phyloP scores from a whole-genome alignment of 92 coral and sea anemone species.

The Epizoanthus rinbou region DNA sequence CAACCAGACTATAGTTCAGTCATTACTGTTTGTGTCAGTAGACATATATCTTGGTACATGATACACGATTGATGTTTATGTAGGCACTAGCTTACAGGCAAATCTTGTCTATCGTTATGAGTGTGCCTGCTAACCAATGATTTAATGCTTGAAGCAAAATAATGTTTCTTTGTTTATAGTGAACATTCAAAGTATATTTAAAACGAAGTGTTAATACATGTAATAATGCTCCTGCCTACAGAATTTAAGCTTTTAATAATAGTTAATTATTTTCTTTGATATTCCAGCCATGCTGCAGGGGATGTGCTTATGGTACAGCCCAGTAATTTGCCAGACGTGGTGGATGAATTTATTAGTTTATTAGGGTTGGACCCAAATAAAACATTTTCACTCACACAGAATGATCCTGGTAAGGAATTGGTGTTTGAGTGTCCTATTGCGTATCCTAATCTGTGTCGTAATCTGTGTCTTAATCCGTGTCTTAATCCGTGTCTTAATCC shows the following conservation, averaged over 20 bases:
- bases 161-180: not conserved
- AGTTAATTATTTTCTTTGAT: not conserved
- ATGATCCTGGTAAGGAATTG: conserved; percentile 67
- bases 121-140: not conserved
- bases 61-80: no score
- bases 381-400: conserved; percentile 70
- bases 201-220: not conserved
- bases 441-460: no score
- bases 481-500: no score
- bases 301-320: conserved; percentile 96
- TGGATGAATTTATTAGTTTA: conserved; percentile 77
- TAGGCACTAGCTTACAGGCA: no score
- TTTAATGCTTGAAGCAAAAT: not conserved
- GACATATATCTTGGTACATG: no score
- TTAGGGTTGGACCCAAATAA: conserved; percentile 72
- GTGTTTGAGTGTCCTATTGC: not conserved
- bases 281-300: conserved; percentile 80
- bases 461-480: no score
- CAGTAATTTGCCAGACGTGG: conserved; percentile 81
- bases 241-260: not conserved
- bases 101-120: no score
- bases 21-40: no score
- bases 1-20: no score
- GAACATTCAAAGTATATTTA: not conserved
- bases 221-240: not conserved